Evolutionary conservation across 2,113 vertebrate species (phyloP).

Genomic region (Myotis davidii): DNA sequence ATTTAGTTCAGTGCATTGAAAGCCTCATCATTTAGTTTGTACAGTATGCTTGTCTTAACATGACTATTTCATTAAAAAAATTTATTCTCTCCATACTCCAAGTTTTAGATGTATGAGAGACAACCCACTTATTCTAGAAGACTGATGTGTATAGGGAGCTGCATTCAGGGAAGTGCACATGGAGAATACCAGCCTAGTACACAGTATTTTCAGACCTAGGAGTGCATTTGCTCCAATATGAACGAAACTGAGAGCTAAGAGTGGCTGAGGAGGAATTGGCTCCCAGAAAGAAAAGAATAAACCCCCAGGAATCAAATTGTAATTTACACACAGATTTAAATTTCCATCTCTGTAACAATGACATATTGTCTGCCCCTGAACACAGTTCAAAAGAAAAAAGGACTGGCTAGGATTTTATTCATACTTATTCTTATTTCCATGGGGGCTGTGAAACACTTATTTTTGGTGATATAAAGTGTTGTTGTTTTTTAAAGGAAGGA

Average conservation of each 20-base stretch:
- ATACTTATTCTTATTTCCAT: not conserved
- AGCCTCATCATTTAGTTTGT: not conserved
- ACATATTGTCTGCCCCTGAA: not conserved
- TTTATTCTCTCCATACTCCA: not conserved
- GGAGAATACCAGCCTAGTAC: not conserved
- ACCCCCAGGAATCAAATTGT: not conserved
- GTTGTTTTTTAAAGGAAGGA: slow-evolving; percentile 22
- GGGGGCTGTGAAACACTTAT: not conserved
- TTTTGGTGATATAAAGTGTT: not conserved
- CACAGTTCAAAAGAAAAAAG: not conserved
- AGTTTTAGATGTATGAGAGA: not conserved
- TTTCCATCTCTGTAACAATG: slow-evolving; percentile 26
- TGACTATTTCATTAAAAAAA: not conserved
- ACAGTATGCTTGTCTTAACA: not conserved
- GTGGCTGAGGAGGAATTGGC: not conserved
- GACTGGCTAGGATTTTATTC: not conserved
- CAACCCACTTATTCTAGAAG: not conserved
- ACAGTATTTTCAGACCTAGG: not conserved
- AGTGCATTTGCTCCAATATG: not conserved
- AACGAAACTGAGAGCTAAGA: not conserved
- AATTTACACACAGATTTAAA: slow-evolving; percentile 43
- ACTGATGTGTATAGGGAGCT: not conserved
- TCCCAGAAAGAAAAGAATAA: not conserved
- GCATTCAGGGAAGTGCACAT: not conserved
- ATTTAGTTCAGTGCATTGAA: not conserved